Percentiles rank a stretch among this genome's conserved stretches.
phyloP scores from a whole-genome alignment of 2,797 vertebrate genomes.

The Halcyon chelicuti region DNA sequence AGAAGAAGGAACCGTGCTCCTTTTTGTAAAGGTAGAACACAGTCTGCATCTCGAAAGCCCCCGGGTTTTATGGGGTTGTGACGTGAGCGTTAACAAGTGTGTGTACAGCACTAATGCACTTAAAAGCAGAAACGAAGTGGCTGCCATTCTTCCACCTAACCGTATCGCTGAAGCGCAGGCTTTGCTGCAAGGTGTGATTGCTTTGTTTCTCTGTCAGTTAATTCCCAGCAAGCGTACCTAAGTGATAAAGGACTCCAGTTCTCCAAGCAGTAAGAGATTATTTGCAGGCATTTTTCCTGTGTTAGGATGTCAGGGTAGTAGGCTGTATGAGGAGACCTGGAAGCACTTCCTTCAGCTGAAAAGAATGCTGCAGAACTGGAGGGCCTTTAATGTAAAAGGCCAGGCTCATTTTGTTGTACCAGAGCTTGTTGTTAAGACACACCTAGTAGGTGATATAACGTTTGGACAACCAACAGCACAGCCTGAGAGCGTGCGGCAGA shows the following conservation, averaged over 20 bases:
- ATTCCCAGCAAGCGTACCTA: not conserved
- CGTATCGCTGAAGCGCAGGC: not conserved
- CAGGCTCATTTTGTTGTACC: not conserved
- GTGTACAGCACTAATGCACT: not conserved
- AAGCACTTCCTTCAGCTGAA: constrained; percentile 6
- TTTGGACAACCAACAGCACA: not conserved
- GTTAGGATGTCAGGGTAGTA: not conserved
- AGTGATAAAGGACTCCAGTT: not conserved
- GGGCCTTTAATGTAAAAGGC: not conserved
- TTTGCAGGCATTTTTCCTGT: not conserved
- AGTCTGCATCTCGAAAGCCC: not conserved
- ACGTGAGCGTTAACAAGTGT: not conserved
- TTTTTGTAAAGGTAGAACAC: not conserved
- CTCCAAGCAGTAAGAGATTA: not conserved
- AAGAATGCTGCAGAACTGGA: constrained; percentile 53
- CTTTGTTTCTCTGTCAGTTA: constrained; percentile 10
- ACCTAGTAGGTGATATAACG: not conserved
- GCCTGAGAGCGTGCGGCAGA: not conserved
- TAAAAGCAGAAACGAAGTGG: not conserved
- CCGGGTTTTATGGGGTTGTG: not conserved
- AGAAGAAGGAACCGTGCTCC: not conserved
- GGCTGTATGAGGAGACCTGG: not conserved
- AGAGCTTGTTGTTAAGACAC: not conserved
- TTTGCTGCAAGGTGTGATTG: not conserved
- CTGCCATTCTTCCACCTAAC: not conserved